A percentile compares a stretch with the other conserved stretches of the same genome.
phyloP scores from a whole-genome alignment of 2,888 invertebrate genomes.

The Drosophila macrospina region DNA sequence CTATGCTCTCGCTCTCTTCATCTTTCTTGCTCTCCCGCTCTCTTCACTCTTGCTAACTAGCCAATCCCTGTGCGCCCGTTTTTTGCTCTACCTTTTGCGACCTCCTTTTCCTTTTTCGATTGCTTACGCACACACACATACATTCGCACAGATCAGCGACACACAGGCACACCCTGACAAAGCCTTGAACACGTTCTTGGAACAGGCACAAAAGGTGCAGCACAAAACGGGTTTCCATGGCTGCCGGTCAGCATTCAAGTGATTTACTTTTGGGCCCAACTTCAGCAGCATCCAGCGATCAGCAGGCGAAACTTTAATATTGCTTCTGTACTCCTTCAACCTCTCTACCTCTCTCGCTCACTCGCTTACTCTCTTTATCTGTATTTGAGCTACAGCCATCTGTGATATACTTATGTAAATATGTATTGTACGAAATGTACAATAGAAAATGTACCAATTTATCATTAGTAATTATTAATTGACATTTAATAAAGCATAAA shows the following conservation, averaged over 20 bases:
- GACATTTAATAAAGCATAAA: no score
- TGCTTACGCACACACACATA: conserved; percentile 17
- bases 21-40: background rate
- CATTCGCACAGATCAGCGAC: background rate
- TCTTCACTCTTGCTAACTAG: conserved; percentile 3
- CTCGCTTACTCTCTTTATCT: background rate
- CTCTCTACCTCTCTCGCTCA: background rate
- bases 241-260: conserved; percentile 55
- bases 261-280: conserved; percentile 43
- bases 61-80: conserved; percentile 48
- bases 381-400: background rate
- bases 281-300: conserved; percentile 61
- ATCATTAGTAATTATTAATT: no score
- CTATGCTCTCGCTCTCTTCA: background rate
- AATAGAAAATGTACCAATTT: no score
- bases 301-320: conserved; percentile 40
- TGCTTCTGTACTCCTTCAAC: conserved; percentile 28
- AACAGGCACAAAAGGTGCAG: conserved; percentile 74
- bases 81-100: conserved; percentile 51
- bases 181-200: conserved; percentile 78
- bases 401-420: no score
- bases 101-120: conserved; percentile 65
- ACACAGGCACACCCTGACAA: conserved; percentile 59
- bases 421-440: no score
- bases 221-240: conserved; percentile 64